Evolutionary conservation across 2,113 vertebrate species (phyloP).

Genomic region (Oryzias woworae): DNA sequence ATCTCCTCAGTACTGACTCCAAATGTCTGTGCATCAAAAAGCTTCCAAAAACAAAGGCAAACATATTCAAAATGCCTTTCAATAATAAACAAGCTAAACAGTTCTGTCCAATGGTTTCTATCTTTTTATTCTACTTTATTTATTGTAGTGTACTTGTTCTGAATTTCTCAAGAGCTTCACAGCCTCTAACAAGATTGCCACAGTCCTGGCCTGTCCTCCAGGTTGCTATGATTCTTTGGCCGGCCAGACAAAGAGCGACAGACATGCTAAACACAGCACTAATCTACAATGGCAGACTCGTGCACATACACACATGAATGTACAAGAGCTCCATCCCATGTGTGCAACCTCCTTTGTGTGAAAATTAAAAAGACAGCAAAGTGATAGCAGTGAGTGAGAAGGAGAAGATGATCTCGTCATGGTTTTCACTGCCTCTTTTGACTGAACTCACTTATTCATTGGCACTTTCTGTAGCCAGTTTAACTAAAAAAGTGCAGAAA

Average conservation of each 20-base stretch:
- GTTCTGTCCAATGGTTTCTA: background rate
- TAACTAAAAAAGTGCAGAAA: background rate
- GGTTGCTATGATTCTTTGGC: slow-evolving; percentile 73
- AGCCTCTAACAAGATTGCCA: slow-evolving; percentile 73
- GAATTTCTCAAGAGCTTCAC: slow-evolving; percentile 52
- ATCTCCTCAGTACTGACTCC: slow-evolving; percentile 1
- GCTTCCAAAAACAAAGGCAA: background rate
- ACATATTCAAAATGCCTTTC: background rate
- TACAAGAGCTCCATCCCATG: slow-evolving; percentile 39
- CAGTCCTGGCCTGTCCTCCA: slow-evolving; percentile 63
- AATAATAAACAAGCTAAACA: background rate
- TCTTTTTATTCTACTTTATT: background rate
- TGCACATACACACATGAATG: slow-evolving; percentile 35
- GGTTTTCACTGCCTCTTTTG: slow-evolving; percentile 53
- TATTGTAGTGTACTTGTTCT: background rate
- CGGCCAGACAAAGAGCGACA: slow-evolving; percentile 72
- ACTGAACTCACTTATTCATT: slow-evolving; percentile 57
- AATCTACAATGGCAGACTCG: slow-evolving; percentile 71
- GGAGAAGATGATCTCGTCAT: slow-evolving; percentile 44
- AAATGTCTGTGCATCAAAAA: slow-evolving; percentile 5
- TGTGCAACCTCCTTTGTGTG: slow-evolving; percentile 55
- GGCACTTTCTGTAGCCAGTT: slow-evolving; percentile 20
- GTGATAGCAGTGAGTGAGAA: slow-evolving; percentile 47
- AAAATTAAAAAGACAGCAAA: slow-evolving; percentile 64
- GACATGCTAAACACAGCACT: slow-evolving; percentile 67